These are phyloP conservation scores for Nezara viridula DNA, from an alignment of 2,888 invertebrate species.

Conservation along the genomic window DNA sequence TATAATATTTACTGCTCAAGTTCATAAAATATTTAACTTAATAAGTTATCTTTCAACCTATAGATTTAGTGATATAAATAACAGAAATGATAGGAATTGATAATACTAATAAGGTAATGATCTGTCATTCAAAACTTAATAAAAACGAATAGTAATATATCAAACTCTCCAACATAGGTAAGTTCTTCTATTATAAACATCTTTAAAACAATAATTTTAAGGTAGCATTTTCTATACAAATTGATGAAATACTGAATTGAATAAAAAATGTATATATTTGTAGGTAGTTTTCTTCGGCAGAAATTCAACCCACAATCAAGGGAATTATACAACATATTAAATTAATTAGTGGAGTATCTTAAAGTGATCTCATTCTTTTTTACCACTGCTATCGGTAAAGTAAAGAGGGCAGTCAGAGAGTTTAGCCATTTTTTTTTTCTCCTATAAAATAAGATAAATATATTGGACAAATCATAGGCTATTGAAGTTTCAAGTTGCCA, in stretches of 20 bases:
- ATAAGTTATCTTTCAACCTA: background rate
- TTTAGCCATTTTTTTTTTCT: too few relatives aligned
- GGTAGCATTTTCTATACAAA: background rate
- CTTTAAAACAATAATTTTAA: too few relatives aligned
- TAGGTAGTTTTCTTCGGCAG: background rate
- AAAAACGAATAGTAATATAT: too few relatives aligned
- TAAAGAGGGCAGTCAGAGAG: too few relatives aligned
- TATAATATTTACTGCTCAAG: background rate
- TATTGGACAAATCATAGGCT: too few relatives aligned
- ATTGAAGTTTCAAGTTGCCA: too few relatives aligned
- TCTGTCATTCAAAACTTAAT: background rate
- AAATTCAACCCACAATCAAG: background rate
- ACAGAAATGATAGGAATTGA: background rate
- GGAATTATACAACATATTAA: background rate
- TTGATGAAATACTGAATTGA: background rate
- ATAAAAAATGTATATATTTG: background rate
- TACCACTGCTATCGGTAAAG: too few relatives aligned
- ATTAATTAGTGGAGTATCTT: background rate
- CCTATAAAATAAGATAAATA: too few relatives aligned
- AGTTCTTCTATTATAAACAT: too few relatives aligned
- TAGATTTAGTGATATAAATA: slow-evolving; percentile 32
- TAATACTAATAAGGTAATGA: background rate
- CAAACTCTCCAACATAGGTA: too few relatives aligned
- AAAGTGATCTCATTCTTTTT: background rate
- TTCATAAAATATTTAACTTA: background rate